These are phyloP conservation scores for Sinella curviseta DNA, from an alignment of 1,140 invertebrate genomes.

Conservation along the genomic window DNA sequence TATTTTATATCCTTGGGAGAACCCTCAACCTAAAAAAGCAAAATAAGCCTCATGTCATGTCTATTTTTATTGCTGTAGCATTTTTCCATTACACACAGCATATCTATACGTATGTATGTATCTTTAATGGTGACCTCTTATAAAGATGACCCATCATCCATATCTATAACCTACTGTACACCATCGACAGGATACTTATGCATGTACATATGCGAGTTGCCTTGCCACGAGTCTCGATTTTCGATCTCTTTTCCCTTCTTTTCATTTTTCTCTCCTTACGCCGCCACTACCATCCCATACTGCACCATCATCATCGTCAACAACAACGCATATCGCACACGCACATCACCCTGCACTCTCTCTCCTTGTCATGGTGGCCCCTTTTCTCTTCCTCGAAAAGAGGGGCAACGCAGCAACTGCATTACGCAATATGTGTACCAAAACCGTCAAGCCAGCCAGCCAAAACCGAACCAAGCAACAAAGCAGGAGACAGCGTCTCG, in stretches of 20 bases:
- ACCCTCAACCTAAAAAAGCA: no score
- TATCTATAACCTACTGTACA: no score
- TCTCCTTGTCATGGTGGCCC: conserved; percentile 18
- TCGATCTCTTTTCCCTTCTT: neutral
- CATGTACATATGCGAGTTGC: conserved; percentile 2
- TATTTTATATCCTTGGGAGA: no score
- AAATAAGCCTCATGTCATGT: no score
- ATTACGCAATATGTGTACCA: conserved; percentile 8
- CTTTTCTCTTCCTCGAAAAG: conserved; percentile 9
- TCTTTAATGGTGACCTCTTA: no score
- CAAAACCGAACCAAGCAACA: neutral
- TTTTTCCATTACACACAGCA: no score
- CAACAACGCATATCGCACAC: neutral
- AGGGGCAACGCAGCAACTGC: conserved; percentile 15
- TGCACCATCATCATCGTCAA: neutral
- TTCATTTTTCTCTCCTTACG: no score
- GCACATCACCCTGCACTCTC: neutral
- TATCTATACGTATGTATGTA: no score
- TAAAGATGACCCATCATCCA: no score
- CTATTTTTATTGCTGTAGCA: no score
- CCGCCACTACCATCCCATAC: neutral
- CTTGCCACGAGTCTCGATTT: conserved; percentile 22
- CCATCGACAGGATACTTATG: neutral
- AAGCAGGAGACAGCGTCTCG: no score
- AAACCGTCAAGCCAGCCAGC: neutral